phyloP scores from a whole-genome alignment of 2,797 vertebrate genomes.

The Siniperca obscura region DNA sequence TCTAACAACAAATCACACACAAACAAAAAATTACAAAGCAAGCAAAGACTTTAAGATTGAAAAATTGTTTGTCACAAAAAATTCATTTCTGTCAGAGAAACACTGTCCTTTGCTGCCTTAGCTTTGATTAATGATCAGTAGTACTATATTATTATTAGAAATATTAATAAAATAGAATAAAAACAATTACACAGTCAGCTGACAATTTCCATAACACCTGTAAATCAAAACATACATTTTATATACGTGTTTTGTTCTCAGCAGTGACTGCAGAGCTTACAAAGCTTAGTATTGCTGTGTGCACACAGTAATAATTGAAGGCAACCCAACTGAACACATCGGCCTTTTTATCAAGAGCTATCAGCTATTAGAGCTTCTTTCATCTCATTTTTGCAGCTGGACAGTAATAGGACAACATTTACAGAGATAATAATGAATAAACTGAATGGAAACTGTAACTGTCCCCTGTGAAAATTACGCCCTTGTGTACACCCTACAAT shows the following conservation, averaged over 20 bases:
- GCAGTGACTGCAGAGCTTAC: not conserved
- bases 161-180: not conserved
- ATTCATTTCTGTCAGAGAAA: not conserved
- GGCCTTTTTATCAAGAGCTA: not conserved
- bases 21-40: not conserved
- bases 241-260: not conserved
- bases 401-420: not conserved
- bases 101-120: not conserved
- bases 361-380: not conserved
- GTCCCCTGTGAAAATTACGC: accelerated
- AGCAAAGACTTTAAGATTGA: no score
- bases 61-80: no score
- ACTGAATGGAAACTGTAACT: not conserved
- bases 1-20: no score
- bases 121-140: not conserved
- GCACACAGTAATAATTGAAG: not conserved
- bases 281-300: not conserved
- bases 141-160: not conserved
- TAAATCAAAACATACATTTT: not conserved
- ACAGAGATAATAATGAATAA: not conserved
- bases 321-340: not conserved
- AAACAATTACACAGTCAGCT: not conserved
- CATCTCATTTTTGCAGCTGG: not conserved
- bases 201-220: not conserved
- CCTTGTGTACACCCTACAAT: not conserved